Percentiles rank a stretch among this genome's conserved stretches.
These are phyloP conservation scores for Catocala nupta DNA, from an alignment of 2,888 invertebrate species.

Conservation along the genomic window DNA sequence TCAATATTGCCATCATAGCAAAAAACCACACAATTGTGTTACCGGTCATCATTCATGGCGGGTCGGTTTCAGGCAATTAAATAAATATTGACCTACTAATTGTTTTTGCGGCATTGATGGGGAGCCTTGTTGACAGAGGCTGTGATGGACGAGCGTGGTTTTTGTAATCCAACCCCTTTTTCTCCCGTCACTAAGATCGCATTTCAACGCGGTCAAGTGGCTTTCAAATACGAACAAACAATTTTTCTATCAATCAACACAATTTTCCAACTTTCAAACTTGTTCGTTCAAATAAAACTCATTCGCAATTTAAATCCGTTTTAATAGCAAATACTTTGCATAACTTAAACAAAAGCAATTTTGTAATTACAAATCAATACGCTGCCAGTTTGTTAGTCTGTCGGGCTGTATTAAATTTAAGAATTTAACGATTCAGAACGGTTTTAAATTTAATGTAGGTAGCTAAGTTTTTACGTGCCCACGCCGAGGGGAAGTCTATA, in stretches of 20 bases:
- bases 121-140: slow-evolving; percentile 79
- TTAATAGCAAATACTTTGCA: slow-evolving; percentile 70
- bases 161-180: slow-evolving; percentile 75
- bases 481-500: slow-evolving; percentile 62
- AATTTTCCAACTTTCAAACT: slow-evolving; percentile 55
- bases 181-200: slow-evolving; percentile 60
- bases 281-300: slow-evolving; percentile 56
- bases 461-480: slow-evolving; percentile 66
- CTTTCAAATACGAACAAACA: slow-evolving; percentile 45
- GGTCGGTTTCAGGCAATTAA: slow-evolving; percentile 74
- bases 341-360: slow-evolving; percentile 68
- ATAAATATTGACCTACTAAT: slow-evolving; percentile 86
- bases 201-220: slow-evolving; percentile 64
- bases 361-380: slow-evolving; percentile 75
- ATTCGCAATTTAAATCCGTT: slow-evolving; percentile 60
- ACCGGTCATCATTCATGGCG: slow-evolving; percentile 70
- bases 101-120: slow-evolving; percentile 83
- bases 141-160: slow-evolving; percentile 79
- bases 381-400: slow-evolving; percentile 64
- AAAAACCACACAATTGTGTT: slow-evolving; percentile 54
- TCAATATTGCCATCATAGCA: slow-evolving; percentile 38
- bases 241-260: slow-evolving; percentile 54
- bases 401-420: slow-evolving; percentile 65
- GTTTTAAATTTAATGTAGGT: slow-evolving; percentile 63
- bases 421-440: slow-evolving; percentile 64